Conservation (phyloP, 2,797 vertebrate species). For the Peromyscus aztecus region DNA sequence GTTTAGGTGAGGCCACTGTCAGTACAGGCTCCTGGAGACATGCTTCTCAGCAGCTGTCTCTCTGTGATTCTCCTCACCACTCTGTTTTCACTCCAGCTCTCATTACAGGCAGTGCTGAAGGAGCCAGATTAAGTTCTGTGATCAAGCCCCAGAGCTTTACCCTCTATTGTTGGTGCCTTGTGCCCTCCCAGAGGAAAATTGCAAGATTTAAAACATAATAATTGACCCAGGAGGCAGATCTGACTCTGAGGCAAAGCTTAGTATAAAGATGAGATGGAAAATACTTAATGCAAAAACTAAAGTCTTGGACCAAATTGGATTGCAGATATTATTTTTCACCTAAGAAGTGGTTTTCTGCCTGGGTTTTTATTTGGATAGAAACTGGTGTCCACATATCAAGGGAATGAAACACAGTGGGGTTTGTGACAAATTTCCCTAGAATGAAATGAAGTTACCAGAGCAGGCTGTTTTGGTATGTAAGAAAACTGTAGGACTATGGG, state of each 20-base stretch:
- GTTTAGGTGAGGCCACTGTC: not conserved
- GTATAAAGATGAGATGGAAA: not conserved
- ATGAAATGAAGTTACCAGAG: conserved; percentile 27
- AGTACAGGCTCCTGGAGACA: not conserved
- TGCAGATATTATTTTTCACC: conserved; percentile 38
- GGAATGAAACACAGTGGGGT: not conserved
- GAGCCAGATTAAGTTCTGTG: not conserved
- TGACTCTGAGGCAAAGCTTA: not conserved
- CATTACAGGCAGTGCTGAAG: not conserved
- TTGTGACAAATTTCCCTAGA: conserved; percentile 51
- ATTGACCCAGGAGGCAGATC: not conserved
- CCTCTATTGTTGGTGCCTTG: not conserved
- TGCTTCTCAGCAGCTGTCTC: not conserved
- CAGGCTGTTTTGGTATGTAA: conserved; percentile 13
- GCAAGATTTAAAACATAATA: not conserved
- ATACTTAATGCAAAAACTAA: conserved; percentile 13
- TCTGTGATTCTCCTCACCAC: not conserved
- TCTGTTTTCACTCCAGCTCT: not conserved
- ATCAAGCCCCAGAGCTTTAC: not conserved
- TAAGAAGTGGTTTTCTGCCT: conserved; percentile 17
- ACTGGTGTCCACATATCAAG: conserved; percentile 47
- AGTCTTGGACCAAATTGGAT: not conserved
- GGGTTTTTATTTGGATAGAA: conserved; percentile 34
- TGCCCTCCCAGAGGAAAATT: not conserved
- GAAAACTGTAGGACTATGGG: conserved; percentile 29